Base-by-base conservation (phyloP, 2,113 vertebrate species). In the Nycticryphes semicollaris region DNA sequence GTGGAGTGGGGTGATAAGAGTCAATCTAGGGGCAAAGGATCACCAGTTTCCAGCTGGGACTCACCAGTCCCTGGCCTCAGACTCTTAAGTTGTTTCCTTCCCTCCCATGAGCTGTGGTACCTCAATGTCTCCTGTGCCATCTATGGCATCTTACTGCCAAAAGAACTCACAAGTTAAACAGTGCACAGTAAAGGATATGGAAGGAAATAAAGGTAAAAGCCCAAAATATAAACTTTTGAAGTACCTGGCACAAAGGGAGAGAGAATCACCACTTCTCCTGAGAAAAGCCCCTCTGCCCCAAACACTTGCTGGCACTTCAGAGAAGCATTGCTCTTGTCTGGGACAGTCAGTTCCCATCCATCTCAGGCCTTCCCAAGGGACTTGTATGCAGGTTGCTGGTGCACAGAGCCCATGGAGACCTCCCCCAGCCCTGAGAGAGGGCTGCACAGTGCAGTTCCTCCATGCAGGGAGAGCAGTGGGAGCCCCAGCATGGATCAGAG, bases 231-330 rank as follows among this genome's bases (percentile, higher is more conserved):
- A 68, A 35, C 22, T 35, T 47, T 6, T n/a, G 23, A 56, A 73
- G 37, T 18, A 47, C 24, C 24, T 27, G 59, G 35, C 17, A 53
- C 10, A 39, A 23, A 7, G 6, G 17, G 13, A 19, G 27, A 18
- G 25, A 60, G 62, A 63, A 59, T 41, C 22, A 17, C 21, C 2
- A 0, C 18, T 19, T 28, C 63, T 63, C n/a, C 48, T 4, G 13
- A 24, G 47, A 25, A 39, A 14, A 45, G 25, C 62, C 72, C 59
- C 72, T 67, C 60, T 35, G 83, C 35, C 43, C 91, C 51, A 5
- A 63, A 60, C 51, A 35, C 94, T 50, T 33, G 84, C 83, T 80
- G 86, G 86, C 95, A 73, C 80, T 93, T 92, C 45, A 81, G 92
- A 89, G 15, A 59, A 91, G 94, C 84, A 47, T 72, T 91, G 83